phyloP scores from a whole-genome alignment of 2,113 vertebrate species.

The Craseonycteris thonglongyai region DNA sequence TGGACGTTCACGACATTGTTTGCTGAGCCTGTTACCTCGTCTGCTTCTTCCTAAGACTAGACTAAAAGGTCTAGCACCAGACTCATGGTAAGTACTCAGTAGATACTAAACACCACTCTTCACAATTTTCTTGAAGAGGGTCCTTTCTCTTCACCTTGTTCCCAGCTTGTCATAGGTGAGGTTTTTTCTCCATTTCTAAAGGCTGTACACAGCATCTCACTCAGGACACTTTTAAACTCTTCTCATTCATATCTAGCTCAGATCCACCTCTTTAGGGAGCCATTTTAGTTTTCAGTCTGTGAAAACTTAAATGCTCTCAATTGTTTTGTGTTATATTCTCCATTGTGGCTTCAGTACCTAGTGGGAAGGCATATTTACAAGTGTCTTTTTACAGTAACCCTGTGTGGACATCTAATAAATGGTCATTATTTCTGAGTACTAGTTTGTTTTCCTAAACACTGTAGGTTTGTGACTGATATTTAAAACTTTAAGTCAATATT shows the following conservation, averaged over 20 bases:
- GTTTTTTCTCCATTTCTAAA: neutral
- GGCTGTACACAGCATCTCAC: neutral
- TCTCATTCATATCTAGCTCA: neutral
- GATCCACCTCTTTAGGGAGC: neutral
- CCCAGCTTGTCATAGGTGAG: neutral
- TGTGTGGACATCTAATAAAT: slow-evolving; percentile 18
- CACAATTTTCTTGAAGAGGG: neutral
- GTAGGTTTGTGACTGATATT: slow-evolving; percentile 3
- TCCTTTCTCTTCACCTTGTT: neutral
- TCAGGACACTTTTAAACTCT: neutral
- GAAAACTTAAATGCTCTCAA: neutral
- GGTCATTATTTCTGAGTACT: slow-evolving; percentile 36
- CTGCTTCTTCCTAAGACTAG: neutral
- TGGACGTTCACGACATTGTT: neutral
- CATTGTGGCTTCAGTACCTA: neutral
- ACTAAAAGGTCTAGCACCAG: neutral
- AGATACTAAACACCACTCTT: neutral
- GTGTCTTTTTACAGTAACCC: slow-evolving; percentile 33
- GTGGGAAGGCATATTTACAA: slow-evolving; percentile 9
- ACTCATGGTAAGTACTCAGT: neutral
- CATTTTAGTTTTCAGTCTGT: slow-evolving; percentile 32
- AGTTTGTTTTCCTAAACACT: slow-evolving; percentile 12
- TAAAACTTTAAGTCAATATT: neutral
- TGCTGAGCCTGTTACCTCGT: neutral
- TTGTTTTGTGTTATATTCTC: neutral